phyloP scores from a whole-genome alignment of 2,113 vertebrate genomes.

The Spilogale gracilis region DNA sequence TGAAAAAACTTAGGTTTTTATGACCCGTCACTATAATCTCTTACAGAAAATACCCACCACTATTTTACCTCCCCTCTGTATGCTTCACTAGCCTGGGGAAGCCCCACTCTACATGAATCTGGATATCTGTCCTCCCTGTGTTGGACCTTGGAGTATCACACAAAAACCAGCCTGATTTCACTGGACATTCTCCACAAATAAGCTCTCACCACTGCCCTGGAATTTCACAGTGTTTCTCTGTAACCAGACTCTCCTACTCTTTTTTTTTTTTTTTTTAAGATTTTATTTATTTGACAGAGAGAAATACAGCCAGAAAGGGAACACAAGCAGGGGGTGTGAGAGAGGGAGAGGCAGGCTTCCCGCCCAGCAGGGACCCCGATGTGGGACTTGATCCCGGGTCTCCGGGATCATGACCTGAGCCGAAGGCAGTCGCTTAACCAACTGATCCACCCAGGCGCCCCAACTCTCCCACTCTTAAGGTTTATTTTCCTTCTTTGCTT shows the following conservation, averaged over 20 bases:
- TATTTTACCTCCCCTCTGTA: background rate
- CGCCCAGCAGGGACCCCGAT: no score
- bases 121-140: background rate
- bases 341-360: no score
- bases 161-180: background rate
- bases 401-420: no score
- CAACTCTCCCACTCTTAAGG: background rate
- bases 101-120: background rate
- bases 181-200: background rate
- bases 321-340: no score
- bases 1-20: background rate
- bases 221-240: background rate
- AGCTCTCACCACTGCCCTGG: background rate
- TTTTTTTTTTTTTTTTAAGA: no score
- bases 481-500: background rate
- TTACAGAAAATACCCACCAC: background rate
- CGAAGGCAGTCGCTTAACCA: no score
- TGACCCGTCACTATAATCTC: background rate
- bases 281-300: no score
- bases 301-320: no score
- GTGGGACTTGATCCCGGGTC: no score
- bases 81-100: background rate
- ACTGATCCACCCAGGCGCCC: no score
- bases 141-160: background rate
- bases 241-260: background rate